Base-by-base conservation (phyloP, 30 jellyfish, hydroid and myxozoan genomes). In the Phacellophora camtschatica region DNA sequence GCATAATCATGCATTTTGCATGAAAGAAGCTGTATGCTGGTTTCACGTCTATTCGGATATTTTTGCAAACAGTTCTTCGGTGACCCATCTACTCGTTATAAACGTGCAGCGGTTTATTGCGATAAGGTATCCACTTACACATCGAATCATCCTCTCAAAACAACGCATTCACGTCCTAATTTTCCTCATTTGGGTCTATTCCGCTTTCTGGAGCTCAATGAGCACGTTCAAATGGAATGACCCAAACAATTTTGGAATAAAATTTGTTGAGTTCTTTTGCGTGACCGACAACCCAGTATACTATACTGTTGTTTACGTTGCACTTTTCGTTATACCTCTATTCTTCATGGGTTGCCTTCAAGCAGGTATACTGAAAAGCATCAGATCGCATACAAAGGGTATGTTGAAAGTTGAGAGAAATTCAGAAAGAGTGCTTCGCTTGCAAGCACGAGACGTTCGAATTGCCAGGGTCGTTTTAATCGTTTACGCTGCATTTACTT, bases 401-500 rank as follows among this genome's bases (percentile, higher is more conserved):
- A 68, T 87, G 18, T 42, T 83, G 45, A 39, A 51, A 54, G 56
- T 87, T 5, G 96, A 87, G 30, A 48, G 81, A 7, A 74, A 71
- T 39, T 57, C 77, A 8, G 88, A 76, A n/a, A 87, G 59, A 53
- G 81, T 34, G 0, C 29, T 49, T 5, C 74, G 86, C 41, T 58
- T 63, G 82, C 85, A 78, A 6, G 41, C 70, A 29, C 42, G 96
- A 8, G 96, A 87, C 35, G 68, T 87, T 16, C 72, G 72, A 39
- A 92, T 83, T 20, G 79, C 96, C 41, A 87, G 66, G 39, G 77
- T 92, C 34, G 89, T 87, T 29, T 65, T 86, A 54, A 87, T 87
- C 22, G 96, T 87, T 48, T 87, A 87, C 72, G 96, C 91, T 27
- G 86, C 96, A 18, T 87, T 87, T 66, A 62, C 87, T 27, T 43